Evolutionary conservation across 1,140 invertebrate genomes (phyloP), one percentile per base, ranked within the genome.

Genomic region (Maniola jurtina): DNA sequence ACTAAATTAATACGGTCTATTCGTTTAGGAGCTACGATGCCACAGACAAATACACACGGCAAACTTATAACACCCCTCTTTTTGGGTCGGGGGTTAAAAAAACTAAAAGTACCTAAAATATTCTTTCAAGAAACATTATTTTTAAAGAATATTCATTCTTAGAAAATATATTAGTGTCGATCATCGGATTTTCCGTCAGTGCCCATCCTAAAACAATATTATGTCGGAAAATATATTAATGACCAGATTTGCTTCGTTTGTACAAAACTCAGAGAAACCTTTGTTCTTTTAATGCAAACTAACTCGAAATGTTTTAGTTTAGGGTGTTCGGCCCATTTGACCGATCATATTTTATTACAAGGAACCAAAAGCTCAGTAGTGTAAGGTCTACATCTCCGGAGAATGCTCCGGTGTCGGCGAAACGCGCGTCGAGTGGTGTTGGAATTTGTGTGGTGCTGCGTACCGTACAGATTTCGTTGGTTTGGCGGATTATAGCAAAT

Each of bases 171-270:
- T 52, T 52, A 9, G 14, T 8, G 14, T 52, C 48, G 15, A 52
- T 52, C 14, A 52, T 52, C 48, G 2, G 14, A 16, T 25, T 11
- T 52, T 25, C 48, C 16, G 7, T 52, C 48, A 52, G 0, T 52
- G 16, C 14, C 15, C 14, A 25, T 25, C 48, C 48, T 52, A 52
- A 52, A 52, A 25, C 48, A 52, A 52, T 52, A 52, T 52, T 52
- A 52, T 25, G 14, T 25, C 15, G 14, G 15, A 9, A 52, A 52
- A 52, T 25, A 52, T 52, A 52, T 15, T 52, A 52, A 52, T 16
- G 48, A 52, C 48, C 15, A 52, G 15, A 52, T 52, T 52, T 15
- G 14, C 16, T 25, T 52, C 1, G 42, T 45, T 45, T 45, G 42
- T 45, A 45, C 42, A n/a, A 45, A 45, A 45, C 42, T 45, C 42